Base-by-base conservation (phyloP, 2,113 vertebrate genomes). In the Probosciger aterrimus region DNA sequence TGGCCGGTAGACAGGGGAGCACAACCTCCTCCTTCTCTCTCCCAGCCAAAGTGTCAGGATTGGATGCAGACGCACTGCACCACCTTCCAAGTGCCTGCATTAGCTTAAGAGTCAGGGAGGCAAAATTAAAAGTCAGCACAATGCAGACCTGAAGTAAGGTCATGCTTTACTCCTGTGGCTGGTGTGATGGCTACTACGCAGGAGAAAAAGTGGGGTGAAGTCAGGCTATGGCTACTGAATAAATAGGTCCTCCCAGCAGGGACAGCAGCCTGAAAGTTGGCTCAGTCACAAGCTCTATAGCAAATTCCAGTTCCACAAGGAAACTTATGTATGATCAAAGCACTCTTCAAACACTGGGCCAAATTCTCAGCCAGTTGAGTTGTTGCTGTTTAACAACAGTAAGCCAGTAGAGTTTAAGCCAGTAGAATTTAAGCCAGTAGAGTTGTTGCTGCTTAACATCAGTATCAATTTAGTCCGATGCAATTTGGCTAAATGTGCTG, bases 401-500 rank as follows among this genome's bases (percentile, higher is more conserved):
- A 70, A 75, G n/a, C 13, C 18, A 52, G 25, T 25, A 79, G 23
- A 79, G 27, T 18, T 44, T 84, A 44, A 77, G n/a, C 14, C 20
- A 59, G 28, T 13, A 81, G 22, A 82, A 25, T 19, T 68, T 83
- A 43, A 76, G 35, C 16, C 18, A 50, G 31, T 25, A 81, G 25
- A 81, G 28, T 18, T 64, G 68, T 23, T 95, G n/a, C 49, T 71
- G 52, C 18, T 88, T 82, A 78, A 31, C 17, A 70, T 75, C 52
- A 50, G 9, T 37, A 70, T 91, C 79, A 78, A 60, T 67, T 49
- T 74, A 50, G 39, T 11, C 39, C 2, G 1, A 57, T 41, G 9
- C 8, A 76, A 84, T 78, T 95, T 64, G 90, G 52, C 35, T 74
- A 69, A 93, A 73, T 39, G 92, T 92, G 57, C 74, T 90, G n/a